These are phyloP conservation scores for Artemisiospiza belli DNA, from an alignment of 2,113 vertebrate genomes.

Conservation along the genomic window DNA sequence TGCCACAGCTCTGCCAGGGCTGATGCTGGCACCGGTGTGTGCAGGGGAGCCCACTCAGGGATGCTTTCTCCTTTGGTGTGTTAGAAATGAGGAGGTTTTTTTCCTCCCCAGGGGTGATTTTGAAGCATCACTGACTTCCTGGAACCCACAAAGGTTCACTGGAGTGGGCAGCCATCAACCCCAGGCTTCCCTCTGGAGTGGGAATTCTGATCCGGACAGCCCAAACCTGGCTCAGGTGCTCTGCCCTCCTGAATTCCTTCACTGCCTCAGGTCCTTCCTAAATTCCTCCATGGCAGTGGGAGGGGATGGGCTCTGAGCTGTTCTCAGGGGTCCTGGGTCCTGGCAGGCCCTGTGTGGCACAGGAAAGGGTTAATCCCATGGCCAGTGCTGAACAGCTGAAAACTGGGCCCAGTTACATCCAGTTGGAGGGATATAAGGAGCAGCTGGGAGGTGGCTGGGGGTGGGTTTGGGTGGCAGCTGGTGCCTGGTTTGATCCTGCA, in stretches of 20 bases:
- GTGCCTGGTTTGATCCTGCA: constrained; percentile 17
- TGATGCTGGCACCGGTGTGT: fast-evolving
- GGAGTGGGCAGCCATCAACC: background rate
- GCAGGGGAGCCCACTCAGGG: fast-evolving
- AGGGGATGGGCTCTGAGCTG: background rate
- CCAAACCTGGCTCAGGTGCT: background rate
- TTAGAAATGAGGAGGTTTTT: background rate
- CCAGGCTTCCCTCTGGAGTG: background rate
- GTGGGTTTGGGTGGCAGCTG: constrained; percentile 37
- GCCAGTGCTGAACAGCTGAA: constrained; percentile 20
- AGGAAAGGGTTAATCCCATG: constrained; percentile 20
- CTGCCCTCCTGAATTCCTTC: background rate
- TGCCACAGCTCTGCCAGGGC: background rate
- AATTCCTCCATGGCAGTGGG: fast-evolving
- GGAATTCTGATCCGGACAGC: background rate
- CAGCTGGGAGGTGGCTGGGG: constrained; percentile 31
- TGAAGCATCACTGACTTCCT: background rate
- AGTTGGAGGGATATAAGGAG: background rate
- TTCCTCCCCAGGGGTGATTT: background rate
- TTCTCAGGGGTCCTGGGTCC: fast-evolving
- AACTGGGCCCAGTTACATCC: constrained; percentile 26
- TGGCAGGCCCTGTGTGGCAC: background rate
- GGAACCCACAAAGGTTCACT: background rate
- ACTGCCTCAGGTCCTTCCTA: background rate
- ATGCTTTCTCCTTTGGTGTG: background rate